Evolutionary conservation across 2,113 vertebrate species (phyloP).

Genomic region (Mustelus asterias): DNA sequence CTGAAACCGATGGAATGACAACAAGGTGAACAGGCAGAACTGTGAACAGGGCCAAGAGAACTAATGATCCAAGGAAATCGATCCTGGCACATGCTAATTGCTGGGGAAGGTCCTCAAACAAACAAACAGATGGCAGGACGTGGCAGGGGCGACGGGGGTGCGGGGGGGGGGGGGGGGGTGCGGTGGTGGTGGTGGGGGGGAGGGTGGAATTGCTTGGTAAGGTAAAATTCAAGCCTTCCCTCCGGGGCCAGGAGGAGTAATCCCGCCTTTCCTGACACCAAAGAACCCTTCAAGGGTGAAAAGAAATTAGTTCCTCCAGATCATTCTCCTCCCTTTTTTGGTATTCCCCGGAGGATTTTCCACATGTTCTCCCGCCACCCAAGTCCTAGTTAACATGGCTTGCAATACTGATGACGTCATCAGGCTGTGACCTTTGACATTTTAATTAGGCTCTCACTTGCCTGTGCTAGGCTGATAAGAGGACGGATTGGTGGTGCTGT

Average conservation of each 20-base stretch:
- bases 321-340: not conserved
- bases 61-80: not conserved
- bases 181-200: not conserved
- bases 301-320: not conserved
- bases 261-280: not conserved
- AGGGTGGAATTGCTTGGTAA: not conserved
- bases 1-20: not conserved
- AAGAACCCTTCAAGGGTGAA: not conserved
- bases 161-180: no score
- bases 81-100: not conserved
- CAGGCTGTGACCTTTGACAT: not conserved
- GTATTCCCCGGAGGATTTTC: not conserved
- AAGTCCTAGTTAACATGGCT: not conserved
- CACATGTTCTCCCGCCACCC: not conserved
- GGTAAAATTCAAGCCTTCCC: no score
- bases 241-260: not conserved
- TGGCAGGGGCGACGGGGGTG: no score
- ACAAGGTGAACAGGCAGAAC: not conserved
- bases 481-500: not conserved
- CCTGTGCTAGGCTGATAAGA: not conserved
- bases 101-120: not conserved
- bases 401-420: not conserved
- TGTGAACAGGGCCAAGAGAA: not conserved
- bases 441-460: not conserved
- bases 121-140: not conserved